A percentile compares a stretch with the other conserved stretches of the same genome.
Evolutionary conservation across 35 echinoderm and acorn worm species (phyloP).

Genomic region (Ophiothrix spiculata): DNA sequence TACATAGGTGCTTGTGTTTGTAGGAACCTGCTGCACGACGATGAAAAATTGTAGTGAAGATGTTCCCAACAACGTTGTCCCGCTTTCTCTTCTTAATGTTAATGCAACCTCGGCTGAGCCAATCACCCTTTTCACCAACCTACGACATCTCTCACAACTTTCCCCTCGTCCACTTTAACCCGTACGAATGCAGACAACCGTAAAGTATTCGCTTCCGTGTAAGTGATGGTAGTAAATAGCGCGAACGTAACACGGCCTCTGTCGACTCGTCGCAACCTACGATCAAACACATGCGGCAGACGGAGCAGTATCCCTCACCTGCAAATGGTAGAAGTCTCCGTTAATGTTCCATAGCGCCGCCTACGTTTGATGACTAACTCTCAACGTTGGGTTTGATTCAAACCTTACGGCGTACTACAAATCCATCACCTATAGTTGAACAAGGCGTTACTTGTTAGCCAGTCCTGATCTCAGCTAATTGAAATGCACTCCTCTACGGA

Average conservation of each 20-base stretch:
- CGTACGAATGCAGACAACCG: slow-evolving; percentile 8
- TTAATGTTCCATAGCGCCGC: neutral
- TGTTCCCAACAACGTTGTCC: neutral
- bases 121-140: slow-evolving; percentile 14
- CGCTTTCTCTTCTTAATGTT: slow-evolving; percentile 12
- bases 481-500: slow-evolving; percentile 11
- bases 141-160: slow-evolving; percentile 4
- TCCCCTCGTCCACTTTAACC: slow-evolving; percentile 14
- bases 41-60: slow-evolving; percentile 3
- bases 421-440: neutral
- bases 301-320: neutral
- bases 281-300: slow-evolving; percentile 7
- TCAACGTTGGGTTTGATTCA: neutral
- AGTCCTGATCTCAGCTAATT: slow-evolving; percentile 7
- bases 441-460: slow-evolving; percentile 8
- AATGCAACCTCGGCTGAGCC: slow-evolving; percentile 13
- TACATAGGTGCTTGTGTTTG: slow-evolving; percentile 8
- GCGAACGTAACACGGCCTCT: slow-evolving; percentile 13
- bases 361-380: slow-evolving; percentile 7
- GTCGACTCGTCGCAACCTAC: neutral
- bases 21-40: neutral
- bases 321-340: neutral
- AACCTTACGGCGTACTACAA: neutral
- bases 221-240: slow-evolving; percentile 15
- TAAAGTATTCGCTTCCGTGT: slow-evolving; percentile 15